These are phyloP conservation scores for Oncopeltus fasciatus DNA, from an alignment of 1,140 invertebrate species.

Conservation along the genomic window DNA sequence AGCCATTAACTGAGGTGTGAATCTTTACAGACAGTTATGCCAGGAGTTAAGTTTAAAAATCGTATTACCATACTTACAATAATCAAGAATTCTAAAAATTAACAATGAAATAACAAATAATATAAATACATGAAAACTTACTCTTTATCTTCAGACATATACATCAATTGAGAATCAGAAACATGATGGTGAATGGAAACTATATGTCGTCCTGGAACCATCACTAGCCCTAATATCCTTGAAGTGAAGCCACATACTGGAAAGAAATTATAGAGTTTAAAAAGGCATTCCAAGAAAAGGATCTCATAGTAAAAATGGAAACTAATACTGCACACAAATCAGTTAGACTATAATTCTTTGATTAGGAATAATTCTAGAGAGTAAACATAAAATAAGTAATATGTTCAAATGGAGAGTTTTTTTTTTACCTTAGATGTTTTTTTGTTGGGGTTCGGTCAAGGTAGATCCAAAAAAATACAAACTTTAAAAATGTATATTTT, in stretches of 20 bases:
- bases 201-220: constrained; percentile 81
- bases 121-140: no score
- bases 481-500: no score
- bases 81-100: no score
- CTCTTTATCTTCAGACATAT: constrained; percentile 27
- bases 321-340: background rate
- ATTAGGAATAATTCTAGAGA: background rate
- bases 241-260: constrained; percentile 32
- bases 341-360: background rate
- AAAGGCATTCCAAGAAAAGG: background rate
- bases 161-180: constrained; percentile 52
- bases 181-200: constrained; percentile 59
- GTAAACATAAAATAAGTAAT: background rate
- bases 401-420: no score
- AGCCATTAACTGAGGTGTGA: no score
- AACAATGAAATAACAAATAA: no score
- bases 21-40: no score
- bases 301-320: background rate
- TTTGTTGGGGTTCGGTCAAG: no score
- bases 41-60: no score
- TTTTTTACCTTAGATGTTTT: no score
- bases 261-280: constrained; percentile 7
- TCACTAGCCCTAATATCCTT: constrained; percentile 69
- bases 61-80: no score
- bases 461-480: no score